A percentile compares a stretch with the other conserved stretches of the same genome.
Evolutionary conservation across 2,888 invertebrate genomes (phyloP).

Genomic region (Hydriomena furcata): DNA sequence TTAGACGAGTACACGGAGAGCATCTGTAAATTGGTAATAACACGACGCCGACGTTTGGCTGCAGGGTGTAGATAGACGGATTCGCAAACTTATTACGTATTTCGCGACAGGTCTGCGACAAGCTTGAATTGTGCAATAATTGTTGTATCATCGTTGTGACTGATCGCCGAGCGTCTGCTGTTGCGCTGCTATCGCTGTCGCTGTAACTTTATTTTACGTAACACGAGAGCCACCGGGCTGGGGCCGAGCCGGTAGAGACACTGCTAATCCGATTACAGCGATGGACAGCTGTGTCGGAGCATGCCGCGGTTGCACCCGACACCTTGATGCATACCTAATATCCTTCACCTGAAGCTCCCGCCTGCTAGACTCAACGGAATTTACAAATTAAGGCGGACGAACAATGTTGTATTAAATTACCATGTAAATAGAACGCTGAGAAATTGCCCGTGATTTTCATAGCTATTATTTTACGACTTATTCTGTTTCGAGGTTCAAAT

Average conservation of each 20-base stretch:
- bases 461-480: conserved; percentile 12
- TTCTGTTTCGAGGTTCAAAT: conserved; percentile 4
- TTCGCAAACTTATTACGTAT: too few species aligned
- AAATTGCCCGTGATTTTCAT: conserved; percentile 24
- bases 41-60: not conserved
- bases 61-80: not conserved
- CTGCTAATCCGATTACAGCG: conserved; percentile 50
- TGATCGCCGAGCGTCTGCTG: too few species aligned
- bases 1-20: too few species aligned
- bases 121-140: too few species aligned
- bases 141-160: too few species aligned
- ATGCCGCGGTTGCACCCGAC: conserved; percentile 36
- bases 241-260: conserved; percentile 37
- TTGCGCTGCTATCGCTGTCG: too few species aligned
- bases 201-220: too few species aligned
- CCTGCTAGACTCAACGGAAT: conserved; percentile 19
- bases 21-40: too few species aligned
- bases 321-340: conserved; percentile 52
- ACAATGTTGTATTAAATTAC: conserved; percentile 38
- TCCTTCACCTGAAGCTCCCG: conserved; percentile 44
- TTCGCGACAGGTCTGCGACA: too few species aligned
- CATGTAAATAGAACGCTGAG: conserved; percentile 32
- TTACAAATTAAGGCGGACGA: conserved; percentile 34
- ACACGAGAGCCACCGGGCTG: conserved; percentile 10
- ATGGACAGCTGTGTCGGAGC: conserved; percentile 50